These are phyloP conservation scores for Potorous gilbertii DNA, from an alignment of 2,797 vertebrate genomes.

Conservation along the genomic window DNA sequence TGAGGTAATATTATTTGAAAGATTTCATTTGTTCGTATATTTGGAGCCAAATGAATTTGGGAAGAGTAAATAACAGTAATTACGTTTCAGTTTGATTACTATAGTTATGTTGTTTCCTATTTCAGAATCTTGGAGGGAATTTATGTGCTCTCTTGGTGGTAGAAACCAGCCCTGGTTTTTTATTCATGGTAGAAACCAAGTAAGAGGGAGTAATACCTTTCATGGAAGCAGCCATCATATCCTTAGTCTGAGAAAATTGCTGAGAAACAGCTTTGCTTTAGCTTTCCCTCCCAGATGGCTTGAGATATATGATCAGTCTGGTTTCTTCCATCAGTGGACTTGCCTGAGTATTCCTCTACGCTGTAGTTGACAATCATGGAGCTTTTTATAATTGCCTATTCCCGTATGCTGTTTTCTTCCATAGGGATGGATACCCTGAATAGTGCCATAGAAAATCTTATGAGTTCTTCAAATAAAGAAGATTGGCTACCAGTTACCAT, in stretches of 20 bases:
- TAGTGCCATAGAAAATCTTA: constrained; percentile 93
- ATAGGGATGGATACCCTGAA: constrained; percentile 98
- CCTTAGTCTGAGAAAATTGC: not conserved
- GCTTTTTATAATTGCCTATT: not conserved
- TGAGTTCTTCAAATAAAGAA: constrained; percentile 91
- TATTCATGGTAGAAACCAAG: not conserved
- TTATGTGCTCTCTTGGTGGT: not conserved
- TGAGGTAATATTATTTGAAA: not conserved
- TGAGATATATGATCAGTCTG: not conserved
- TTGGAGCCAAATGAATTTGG: not conserved
- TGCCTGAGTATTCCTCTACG: not conserved
- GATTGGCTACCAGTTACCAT: constrained; percentile 95
- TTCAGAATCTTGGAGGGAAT: not conserved
- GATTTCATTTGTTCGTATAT: not conserved
- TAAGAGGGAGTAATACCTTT: not conserved
- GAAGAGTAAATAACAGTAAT: not conserved
- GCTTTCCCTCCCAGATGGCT: not conserved
- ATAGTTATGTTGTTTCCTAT: not conserved
- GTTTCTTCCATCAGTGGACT: not conserved
- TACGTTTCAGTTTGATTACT: not conserved
- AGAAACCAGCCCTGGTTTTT: not conserved
- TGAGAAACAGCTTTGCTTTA: not conserved
- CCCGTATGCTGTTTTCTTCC: constrained; percentile 19
- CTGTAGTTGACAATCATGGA: not conserved
- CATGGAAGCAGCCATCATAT: not conserved